Evolutionary conservation across 2,797 vertebrate genomes (phyloP).

Genomic region (Pitangus sulphuratus): DNA sequence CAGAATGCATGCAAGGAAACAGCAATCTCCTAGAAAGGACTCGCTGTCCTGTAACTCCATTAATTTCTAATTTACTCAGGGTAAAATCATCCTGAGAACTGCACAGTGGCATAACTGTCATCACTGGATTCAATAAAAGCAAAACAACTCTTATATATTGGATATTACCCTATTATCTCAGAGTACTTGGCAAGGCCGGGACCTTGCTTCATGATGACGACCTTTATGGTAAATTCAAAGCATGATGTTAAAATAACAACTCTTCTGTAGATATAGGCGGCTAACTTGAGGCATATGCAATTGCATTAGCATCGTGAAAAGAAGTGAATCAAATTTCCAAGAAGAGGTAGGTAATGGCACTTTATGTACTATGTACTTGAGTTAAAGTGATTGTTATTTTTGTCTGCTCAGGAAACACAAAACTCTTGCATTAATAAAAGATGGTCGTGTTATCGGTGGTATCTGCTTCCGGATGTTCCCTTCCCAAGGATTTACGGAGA

Average conservation of each 20-base stretch:
- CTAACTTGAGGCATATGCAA: background rate
- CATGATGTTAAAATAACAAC: background rate
- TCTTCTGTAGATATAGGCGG: background rate
- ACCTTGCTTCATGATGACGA: background rate
- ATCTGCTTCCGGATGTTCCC: slow-evolving; percentile 99
- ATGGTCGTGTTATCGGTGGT: slow-evolving; percentile 98
- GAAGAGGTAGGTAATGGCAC: background rate
- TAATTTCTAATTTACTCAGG: background rate
- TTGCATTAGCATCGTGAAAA: background rate
- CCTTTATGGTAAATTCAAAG: background rate
- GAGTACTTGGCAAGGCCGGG: background rate
- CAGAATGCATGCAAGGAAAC: background rate
- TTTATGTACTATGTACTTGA: background rate
- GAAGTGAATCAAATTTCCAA: background rate
- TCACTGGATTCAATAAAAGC: background rate
- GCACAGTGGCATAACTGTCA: background rate
- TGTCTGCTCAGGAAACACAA: slow-evolving; percentile 91
- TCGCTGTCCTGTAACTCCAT: background rate
- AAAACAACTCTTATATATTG: background rate
- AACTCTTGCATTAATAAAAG: slow-evolving; percentile 97
- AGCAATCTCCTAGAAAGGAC: background rate
- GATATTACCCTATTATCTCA: background rate
- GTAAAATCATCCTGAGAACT: background rate
- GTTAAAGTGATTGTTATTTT: slow-evolving; percentile 33
- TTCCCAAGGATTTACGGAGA: slow-evolving; percentile 97